Evolutionary conservation across 92 coral and sea anemone species (phyloP).

Genomic region (Zoanthus solanderi): DNA sequence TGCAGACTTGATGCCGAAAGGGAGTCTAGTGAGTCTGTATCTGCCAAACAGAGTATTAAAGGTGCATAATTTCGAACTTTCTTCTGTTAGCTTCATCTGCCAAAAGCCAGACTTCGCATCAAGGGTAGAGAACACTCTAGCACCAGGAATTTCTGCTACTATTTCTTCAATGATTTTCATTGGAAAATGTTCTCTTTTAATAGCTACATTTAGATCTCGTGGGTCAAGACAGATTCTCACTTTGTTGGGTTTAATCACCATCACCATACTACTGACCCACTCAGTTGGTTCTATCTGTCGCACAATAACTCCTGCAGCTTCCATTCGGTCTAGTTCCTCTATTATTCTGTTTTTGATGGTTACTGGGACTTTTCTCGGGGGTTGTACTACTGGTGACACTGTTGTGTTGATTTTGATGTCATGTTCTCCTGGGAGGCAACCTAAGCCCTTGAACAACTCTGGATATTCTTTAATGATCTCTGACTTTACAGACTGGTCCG

Average conservation of each 20-base stretch:
- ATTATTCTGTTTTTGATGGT: slow-evolving; percentile 45
- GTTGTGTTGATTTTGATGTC: slow-evolving; percentile 43
- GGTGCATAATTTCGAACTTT: neutral
- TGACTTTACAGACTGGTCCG: neutral
- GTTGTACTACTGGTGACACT: slow-evolving; percentile 59
- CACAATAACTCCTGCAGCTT: slow-evolving; percentile 57
- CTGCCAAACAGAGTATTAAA: neutral
- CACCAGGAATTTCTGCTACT: slow-evolving; percentile 43
- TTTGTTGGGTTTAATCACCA: slow-evolving; percentile 74
- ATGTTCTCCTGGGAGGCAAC: slow-evolving; percentile 65
- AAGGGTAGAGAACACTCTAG: slow-evolving; percentile 57
- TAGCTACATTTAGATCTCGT: slow-evolving; percentile 62
- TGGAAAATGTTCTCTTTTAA: slow-evolving; percentile 63
- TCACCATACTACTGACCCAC: slow-evolving; percentile 71
- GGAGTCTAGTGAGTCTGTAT: neutral
- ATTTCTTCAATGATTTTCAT: slow-evolving; percentile 68
- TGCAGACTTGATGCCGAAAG: neutral
- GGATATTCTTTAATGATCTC: slow-evolving; percentile 60
- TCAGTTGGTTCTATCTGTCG: slow-evolving; percentile 65
- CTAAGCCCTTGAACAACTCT: slow-evolving; percentile 59
- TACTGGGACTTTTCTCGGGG: slow-evolving; percentile 57
- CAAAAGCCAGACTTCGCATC: slow-evolving; percentile 62
- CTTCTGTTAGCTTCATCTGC: slow-evolving; percentile 49
- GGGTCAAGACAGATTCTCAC: slow-evolving; percentile 65
- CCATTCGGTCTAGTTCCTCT: slow-evolving; percentile 59